Evolutionary conservation across 2,113 vertebrate species (phyloP), one percentile per base, ranked within the genome.

Genomic region (Phylloscopus trochiloides): DNA sequence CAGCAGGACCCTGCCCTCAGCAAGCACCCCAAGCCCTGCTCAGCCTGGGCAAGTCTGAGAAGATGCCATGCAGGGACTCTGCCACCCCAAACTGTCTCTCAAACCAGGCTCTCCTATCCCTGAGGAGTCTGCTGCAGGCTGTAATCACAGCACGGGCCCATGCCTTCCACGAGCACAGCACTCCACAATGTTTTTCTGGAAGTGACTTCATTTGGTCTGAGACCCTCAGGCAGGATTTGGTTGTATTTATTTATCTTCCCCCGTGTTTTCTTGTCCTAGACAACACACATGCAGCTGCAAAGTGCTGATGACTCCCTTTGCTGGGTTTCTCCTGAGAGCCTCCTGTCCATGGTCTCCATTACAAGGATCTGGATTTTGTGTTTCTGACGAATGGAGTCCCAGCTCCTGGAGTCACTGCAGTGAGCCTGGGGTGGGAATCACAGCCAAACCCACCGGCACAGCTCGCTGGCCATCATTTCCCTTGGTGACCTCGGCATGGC

Each of bases 121-220:
- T 10, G 45, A 24, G n/a, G 42, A 80, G 11, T 9, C 43, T 7
- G 0, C 62, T 66, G 29, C 5, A 1, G 34, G 19, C 59, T 51
- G 29, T 9, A 25, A 51, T 10, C 32, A 17, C 81, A 78, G 73
- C 58, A 52, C 21, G 70, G 24, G 51, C 22, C 24, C 10, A 0
- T 3, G 32, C 38, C 63, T 28, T 73, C 66, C 34, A 65, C 1
- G 21, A 88, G 45, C 59, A 74, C 73, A 76, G 62, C 0, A 0
- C 40, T 82, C 6, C 1, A n/a, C 29, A 29, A 5, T 81, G 61
- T 81, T 96, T 95, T 80, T 50, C 94, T 96, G 96, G 92, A 97
- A 96, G 90, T 93, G 94, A 88, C 68, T 97, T 95, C 76, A 96
- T 81, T 93, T 52, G 82, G 48, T 88, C 86, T 65, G 78, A 95